Evolutionary conservation across 1,140 invertebrate species (phyloP).

Genomic region (Lucilia sericata): DNA sequence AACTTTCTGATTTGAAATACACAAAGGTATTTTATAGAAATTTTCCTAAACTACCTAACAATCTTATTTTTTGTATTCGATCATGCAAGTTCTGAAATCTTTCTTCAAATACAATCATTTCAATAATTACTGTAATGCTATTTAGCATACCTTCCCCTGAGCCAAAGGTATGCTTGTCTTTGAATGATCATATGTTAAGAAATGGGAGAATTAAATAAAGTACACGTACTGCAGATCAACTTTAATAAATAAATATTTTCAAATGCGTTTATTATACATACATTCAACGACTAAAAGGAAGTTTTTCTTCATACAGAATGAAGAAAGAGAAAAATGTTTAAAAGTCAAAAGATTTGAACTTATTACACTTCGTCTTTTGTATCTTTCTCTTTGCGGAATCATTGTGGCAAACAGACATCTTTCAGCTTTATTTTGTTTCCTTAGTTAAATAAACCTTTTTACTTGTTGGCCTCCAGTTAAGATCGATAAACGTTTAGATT

Average conservation of each 20-base stretch:
- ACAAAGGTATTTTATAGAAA: too few relatives aligned
- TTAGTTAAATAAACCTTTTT: slow-evolving; percentile 1
- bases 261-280: neutral
- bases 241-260: slow-evolving; percentile 8
- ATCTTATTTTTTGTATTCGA: too few relatives aligned
- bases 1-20: too few relatives aligned
- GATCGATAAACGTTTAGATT: slow-evolving; percentile 20
- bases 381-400: neutral
- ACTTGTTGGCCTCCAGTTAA: slow-evolving; percentile 34
- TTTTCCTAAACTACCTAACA: too few relatives aligned
- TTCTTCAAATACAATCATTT: too few relatives aligned
- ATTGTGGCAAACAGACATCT: neutral
- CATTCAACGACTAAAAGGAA: neutral
- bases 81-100: too few relatives aligned
- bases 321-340: neutral
- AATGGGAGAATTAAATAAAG: neutral
- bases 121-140: too few relatives aligned
- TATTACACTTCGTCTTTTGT: slow-evolving; percentile 1
- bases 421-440: neutral
- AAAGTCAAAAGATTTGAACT: slow-evolving; percentile 39
- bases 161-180: neutral
- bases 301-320: too few relatives aligned
- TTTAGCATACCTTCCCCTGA: neutral
- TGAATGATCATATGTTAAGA: neutral
- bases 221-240: neutral